Evolutionary conservation across 1,140 invertebrate species (phyloP).

Genomic region (Cyphomyrmex costatus): DNA sequence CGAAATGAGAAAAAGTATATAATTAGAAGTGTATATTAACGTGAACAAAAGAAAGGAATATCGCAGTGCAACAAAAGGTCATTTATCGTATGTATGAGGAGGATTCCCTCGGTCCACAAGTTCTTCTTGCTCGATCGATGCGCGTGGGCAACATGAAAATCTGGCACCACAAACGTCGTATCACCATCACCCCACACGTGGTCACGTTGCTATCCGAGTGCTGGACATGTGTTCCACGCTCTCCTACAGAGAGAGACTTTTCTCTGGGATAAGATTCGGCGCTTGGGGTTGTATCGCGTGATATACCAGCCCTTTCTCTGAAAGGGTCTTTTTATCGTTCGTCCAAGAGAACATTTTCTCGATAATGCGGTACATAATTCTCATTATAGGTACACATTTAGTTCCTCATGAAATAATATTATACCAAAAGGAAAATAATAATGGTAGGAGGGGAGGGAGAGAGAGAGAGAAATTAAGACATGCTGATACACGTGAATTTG

Average conservation of each 20-base stretch:
- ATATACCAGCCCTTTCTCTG: not conserved
- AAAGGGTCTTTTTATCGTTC: conserved; percentile 35
- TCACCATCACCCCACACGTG: conserved; percentile 81
- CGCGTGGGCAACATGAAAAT: conserved; percentile 53
- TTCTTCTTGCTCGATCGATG: conserved; percentile 25
- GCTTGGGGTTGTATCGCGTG: conserved; percentile 60
- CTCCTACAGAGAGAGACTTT: conserved; percentile 85
- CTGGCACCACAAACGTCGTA: conserved; percentile 48
- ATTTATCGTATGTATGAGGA: not conserved
- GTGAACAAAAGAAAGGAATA: not conserved
- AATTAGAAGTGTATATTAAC: not conserved
- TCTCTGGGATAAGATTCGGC: conserved; percentile 75
- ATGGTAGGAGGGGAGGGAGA: too few relatives aligned
- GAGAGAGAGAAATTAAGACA: not conserved
- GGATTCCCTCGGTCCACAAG: not conserved
- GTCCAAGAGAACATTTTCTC: not conserved
- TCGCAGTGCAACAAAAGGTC: not conserved
- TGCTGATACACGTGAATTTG: not conserved
- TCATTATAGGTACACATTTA: not conserved
- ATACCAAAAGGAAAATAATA: not conserved
- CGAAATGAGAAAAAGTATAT: not conserved
- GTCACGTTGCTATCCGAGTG: conserved; percentile 75
- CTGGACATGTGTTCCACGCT: conserved; percentile 84
- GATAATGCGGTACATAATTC: not conserved
- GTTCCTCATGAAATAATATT: not conserved